Base-by-base conservation (phyloP, 2,113 vertebrate species). In the Grallaria varia region DNA sequence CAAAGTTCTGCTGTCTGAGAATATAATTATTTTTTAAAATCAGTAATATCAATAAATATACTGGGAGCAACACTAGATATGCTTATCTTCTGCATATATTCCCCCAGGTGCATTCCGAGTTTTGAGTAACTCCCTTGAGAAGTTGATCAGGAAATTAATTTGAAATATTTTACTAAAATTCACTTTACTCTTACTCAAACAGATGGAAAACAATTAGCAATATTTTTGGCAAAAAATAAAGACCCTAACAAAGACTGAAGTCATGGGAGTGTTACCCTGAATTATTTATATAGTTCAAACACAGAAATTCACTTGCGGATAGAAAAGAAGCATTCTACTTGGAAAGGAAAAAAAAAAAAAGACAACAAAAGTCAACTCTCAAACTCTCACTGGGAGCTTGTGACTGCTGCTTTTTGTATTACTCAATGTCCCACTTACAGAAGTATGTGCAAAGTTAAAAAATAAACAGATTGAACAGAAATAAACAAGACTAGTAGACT, bases 151-250 rank as follows among this genome's bases (percentile, higher is more conserved):
- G 18, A 91, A 87, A 82, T 10, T 84, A 35, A 52, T 17, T 91
- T 56, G 59, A 92, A 95, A 91, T 52, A 72, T 35, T 75, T 25
- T 67, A 84, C 10, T 37, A n/a, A 90, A 90, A 93, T 71, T 74
- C 86, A 77, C 72, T 55, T 40, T 23, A 88, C 30, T 33, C 22
- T 93, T 84, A 80, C 45, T 90, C 39, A 78, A 94, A 94, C 19
- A 95, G 24, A 27, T 92, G 31, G 42, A 95, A 91, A 96, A 92
- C 31, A 90, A 80, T 88, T 73, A 93, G 17, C 19, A 93, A 93
- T 47, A 39, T 22, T 92, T 90, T 86, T 2, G 0, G 55, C 25
- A 74, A 90, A 80, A 93, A 84, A 86, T n/a, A 81, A 83, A 84
- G 44, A 83, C 40, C 42, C 9, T 84, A 78, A 86, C 4, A 0